Base-by-base conservation (phyloP, 2,797 vertebrate species). In the Anableps anableps region DNA sequence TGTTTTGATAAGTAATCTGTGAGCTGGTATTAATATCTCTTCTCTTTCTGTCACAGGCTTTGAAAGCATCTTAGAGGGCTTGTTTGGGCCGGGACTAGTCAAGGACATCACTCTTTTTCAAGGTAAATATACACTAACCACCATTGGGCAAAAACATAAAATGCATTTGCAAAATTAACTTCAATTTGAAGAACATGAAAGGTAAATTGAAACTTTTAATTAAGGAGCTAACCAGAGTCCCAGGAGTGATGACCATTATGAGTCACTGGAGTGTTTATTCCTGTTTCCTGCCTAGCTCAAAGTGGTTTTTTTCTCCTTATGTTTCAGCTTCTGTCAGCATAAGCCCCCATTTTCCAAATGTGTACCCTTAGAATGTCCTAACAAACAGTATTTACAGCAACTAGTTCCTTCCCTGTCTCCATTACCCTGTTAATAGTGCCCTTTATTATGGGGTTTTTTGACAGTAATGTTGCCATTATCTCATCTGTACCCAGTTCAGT, bases 21-120 rank as follows among this genome's bases (percentile, higher is more conserved):
- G 75, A 8, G 29, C 45, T 0, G 1, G 29, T 34, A 0, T 78
- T 86, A 78, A 88, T 16, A 0, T 82, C 55, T 8, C 72, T 86
- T 91, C 83, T 81, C 23, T 95, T 86, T 91, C 85, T 60, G 91
- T 91, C 94, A 1, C 96, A 99, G 98, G 97, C 91, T 99, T 98
- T 97, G 97, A 99, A 96, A 99, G 97, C 96, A 98, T 99, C 97
- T 96, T 99, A 97, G 98, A 99, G 96, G 97, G 98, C 94, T 97
- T 99, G 95, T 98, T 98, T 96, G 97, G 97, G 96, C 96, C 97
- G 89, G 96, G 97, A 96, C 97, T 98, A 96, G 96, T 98, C 95
- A 97, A 97, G 96, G 97, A 98, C 93, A 96, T 98, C 95, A 97
- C 97, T 91, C 93, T 97, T 85, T 97, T 97, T 96, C 97, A 98